Evolutionary conservation across 1,140 invertebrate genomes (phyloP), one percentile per base, ranked within the genome.

Genomic region (Contarinia nasturtii): DNA sequence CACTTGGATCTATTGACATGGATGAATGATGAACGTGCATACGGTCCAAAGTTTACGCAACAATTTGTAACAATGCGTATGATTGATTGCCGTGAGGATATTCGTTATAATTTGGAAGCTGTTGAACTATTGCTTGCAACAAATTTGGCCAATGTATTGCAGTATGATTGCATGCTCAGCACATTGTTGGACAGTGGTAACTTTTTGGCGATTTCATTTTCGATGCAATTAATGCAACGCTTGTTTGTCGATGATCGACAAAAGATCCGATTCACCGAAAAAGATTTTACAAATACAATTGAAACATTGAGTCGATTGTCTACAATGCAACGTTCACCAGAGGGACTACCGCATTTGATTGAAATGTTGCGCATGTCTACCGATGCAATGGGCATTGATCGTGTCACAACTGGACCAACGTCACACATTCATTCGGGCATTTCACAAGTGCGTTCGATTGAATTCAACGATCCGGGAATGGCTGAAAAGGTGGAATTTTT

Each of bases 401-500:
- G 84, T 52, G 73, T 76, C 7, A 71, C 80, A 37, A 71, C 71
- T 27, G 83, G 80, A 37, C 82, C 87, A 1, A 83, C 85, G 2
- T 79, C 86, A 17, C 89, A 94, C 59, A 92, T 96, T 58, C 88
- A 94, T 63, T 85, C 88, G 49, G 90, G 90, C 42, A 89, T 95
- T 56, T 67, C 79, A 51, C 81, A 84, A 72, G 82, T 81, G 20
- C 67, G 75, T 64, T 76, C 86, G 19, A 74, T 85, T 45, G 88
- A 94, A 48, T 90, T 82, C 53, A 89, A 94, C 57, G 93, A 97
- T 70, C 91, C 92, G 14, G 90, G 86, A 10, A 67, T 98, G 7
- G 80, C 89, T 55, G 92, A 96, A 57, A 98, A 97, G 63, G 94
- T 92, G 0, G 93, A 98, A 60, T 88, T 76, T 52, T 65, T 98